Evolutionary conservation across 2,797 vertebrate species (phyloP).

Genomic region (Cheirogaleus major): DNA sequence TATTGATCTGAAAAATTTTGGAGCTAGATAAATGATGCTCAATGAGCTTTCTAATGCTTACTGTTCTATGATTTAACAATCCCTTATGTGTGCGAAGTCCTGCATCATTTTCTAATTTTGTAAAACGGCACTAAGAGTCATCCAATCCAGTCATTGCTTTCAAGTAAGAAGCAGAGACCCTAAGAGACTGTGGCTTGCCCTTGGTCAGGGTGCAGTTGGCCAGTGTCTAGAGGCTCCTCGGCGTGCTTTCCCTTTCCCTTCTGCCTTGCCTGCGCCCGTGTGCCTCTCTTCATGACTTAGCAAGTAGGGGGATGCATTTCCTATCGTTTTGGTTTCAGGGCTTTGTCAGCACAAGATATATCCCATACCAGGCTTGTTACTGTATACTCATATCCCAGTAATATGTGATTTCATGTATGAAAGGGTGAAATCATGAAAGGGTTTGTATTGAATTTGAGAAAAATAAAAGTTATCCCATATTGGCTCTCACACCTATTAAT

Average conservation of each 20-base stretch:
- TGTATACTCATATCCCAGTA: neutral
- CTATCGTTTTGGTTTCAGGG: neutral
- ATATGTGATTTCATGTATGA: neutral
- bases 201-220: neutral
- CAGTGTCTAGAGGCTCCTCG: fast-evolving
- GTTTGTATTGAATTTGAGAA: neutral
- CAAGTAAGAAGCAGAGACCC: neutral
- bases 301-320: neutral
- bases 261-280: fast-evolving
- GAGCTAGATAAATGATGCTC: neutral
- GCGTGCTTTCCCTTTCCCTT: too few species aligned
- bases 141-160: neutral
- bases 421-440: neutral
- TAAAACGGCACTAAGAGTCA: neutral
- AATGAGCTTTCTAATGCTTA: neutral
- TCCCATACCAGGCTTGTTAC: neutral
- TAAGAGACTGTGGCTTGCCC: neutral
- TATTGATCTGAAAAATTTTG: neutral
- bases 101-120: neutral
- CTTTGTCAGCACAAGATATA: neutral
- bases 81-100: neutral
- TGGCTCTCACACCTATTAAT: neutral
- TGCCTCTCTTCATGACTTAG: neutral
- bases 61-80: neutral
- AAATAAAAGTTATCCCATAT: neutral